Percentiles rank a stretch among this genome's conserved stretches.
Conservation (phyloP, 2,888 invertebrate genomes). For the Drosophila anceps region DNA sequence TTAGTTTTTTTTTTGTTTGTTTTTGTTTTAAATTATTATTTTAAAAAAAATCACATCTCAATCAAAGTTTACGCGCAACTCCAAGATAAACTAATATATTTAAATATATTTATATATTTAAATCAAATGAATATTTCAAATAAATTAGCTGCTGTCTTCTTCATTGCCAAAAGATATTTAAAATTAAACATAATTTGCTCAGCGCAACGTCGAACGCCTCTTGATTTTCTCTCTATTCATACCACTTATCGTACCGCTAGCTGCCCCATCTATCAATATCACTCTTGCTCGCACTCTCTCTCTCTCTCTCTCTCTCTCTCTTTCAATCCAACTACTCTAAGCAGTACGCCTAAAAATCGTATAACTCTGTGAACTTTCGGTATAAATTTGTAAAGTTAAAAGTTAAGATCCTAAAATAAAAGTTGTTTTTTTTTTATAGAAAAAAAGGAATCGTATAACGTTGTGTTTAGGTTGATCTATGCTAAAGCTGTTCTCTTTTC, state of each 20-base stretch:
- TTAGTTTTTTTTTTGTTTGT: conserved; percentile 15
- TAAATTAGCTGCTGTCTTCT: conserved; percentile 67
- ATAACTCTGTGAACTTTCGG: conserved; percentile 43
- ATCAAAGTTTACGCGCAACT: conserved; percentile 44
- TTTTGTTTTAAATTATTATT: conserved; percentile 24
- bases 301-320: conserved; percentile 8
- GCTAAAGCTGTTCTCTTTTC: background rate
- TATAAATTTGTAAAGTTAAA: conserved; percentile 42
- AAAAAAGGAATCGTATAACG: conserved; percentile 76
- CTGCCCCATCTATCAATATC: conserved; percentile 22
- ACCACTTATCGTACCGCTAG: conserved; percentile 12
- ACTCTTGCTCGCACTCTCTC: background rate
- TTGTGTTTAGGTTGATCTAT: conserved; percentile 65
- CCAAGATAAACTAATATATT: conserved; percentile 45
- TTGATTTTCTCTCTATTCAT: conserved; percentile 1
- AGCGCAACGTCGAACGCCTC: conserved; percentile 59
- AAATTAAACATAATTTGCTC: conserved; percentile 53
- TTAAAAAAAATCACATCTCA: conserved; percentile 72
- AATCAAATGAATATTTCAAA: conserved; percentile 47
- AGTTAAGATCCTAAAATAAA: conserved; percentile 52
- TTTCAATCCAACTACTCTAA: conserved; percentile 27
- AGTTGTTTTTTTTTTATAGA: conserved; percentile 23
- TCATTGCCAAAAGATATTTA: conserved; percentile 37
- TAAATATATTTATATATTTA: conserved; percentile 17
- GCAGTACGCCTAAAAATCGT: conserved; percentile 54